These are phyloP conservation scores for Thereuonema tuberculata DNA, from an alignment of 1,140 invertebrate species.

Conservation along the genomic window DNA sequence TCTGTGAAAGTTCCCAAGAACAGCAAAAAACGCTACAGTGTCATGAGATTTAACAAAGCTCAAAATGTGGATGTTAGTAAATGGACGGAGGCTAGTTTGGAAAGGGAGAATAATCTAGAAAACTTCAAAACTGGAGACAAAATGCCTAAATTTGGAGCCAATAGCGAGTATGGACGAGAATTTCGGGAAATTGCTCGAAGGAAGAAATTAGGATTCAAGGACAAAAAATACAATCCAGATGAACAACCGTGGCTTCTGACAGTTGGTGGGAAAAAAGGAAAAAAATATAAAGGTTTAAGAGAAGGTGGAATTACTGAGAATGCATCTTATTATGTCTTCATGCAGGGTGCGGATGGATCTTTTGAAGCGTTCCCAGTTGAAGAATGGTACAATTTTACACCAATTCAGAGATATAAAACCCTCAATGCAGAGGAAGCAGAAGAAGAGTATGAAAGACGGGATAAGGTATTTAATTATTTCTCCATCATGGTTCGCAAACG, in stretches of 20 bases:
- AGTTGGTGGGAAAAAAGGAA: constrained; percentile 74
- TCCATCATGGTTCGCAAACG: constrained; percentile 82
- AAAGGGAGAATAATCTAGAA: constrained; percentile 84
- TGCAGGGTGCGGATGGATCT: constrained; percentile 77
- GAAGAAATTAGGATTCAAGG: constrained; percentile 81
- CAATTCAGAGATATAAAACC: constrained; percentile 78
- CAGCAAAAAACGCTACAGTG: too few relatives aligned
- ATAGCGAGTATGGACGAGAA: constrained; percentile 56
- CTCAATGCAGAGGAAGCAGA: constrained; percentile 93
- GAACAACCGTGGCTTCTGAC: constrained; percentile 93
- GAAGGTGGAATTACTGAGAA: constrained; percentile 92
- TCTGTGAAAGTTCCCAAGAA: too few relatives aligned
- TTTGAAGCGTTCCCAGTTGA: constrained; percentile 90
- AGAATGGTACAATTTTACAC: constrained; percentile 85
- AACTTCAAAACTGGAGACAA: constrained; percentile 75
- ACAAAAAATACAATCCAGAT: constrained; percentile 75
- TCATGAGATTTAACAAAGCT: constrained; percentile 8
- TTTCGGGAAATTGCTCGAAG: constrained; percentile 81
- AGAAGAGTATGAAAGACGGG: constrained; percentile 83
- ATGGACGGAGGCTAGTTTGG: constrained; percentile 81
- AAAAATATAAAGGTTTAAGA: constrained; percentile 72
- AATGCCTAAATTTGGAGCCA: constrained; percentile 64
- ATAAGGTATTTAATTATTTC: constrained; percentile 91
- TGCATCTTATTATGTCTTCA: constrained; percentile 92
- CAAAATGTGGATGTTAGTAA: background rate